A percentile compares a stretch with the other conserved stretches of the same genome.
phyloP scores from a whole-genome alignment of 2,113 vertebrate species.

The Dipodomys ordii region DNA sequence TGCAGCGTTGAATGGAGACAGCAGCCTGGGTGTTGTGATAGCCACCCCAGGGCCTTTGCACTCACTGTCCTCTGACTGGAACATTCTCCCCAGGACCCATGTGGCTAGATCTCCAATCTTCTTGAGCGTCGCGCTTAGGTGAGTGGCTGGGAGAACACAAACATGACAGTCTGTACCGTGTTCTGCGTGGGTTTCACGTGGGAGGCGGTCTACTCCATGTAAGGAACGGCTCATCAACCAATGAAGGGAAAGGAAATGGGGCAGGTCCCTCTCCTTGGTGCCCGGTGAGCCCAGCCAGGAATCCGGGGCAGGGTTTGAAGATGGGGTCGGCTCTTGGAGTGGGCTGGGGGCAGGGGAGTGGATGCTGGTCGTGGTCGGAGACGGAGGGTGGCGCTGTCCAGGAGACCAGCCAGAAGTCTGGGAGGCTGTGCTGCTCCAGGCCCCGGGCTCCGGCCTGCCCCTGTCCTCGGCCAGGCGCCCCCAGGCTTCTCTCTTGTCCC shows the following conservation, averaged over 20 bases:
- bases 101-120: rapidly evolving
- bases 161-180: background rate
- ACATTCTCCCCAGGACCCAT: background rate
- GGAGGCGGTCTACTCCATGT: too few relatives aligned
- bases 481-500: too few relatives aligned
- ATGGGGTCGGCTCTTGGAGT: too few relatives aligned
- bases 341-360: too few relatives aligned
- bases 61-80: background rate
- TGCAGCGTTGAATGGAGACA: background rate
- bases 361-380: too few relatives aligned
- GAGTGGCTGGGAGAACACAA: background rate
- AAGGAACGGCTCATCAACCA: background rate
- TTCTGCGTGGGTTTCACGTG: background rate
- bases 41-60: background rate
- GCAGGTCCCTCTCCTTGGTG: rapidly evolving
- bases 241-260: background rate
- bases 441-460: too few relatives aligned
- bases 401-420: background rate
- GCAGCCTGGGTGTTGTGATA: rapidly evolving
- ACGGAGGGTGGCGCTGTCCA: background rate
- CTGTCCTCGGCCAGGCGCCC: too few relatives aligned
- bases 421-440: background rate
- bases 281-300: background rate
- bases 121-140: background rate
- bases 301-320: background rate